Percentiles rank a stretch among this genome's conserved stretches.
phyloP scores from a whole-genome alignment of 2,113 vertebrate species.

The Carollia perspicillata region DNA sequence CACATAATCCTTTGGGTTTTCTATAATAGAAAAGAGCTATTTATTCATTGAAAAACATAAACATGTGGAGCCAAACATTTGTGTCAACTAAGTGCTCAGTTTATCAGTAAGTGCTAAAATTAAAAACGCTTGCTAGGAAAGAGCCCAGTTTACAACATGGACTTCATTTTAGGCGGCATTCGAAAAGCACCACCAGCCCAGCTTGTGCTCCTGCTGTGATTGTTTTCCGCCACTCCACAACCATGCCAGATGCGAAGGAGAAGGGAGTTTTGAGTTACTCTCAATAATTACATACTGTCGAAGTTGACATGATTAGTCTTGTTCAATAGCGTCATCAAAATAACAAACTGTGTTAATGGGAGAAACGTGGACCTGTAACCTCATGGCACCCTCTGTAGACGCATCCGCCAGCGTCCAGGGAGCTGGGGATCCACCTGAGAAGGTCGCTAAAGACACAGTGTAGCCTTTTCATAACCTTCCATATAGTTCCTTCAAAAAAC shows the following conservation, averaged over 20 bases:
- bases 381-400: neutral
- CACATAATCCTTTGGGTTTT: neutral
- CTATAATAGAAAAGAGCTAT: neutral
- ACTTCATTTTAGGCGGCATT: neutral
- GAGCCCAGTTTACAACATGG: neutral
- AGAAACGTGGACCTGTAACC: neutral
- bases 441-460: neutral
- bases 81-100: neutral
- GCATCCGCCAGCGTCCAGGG: neutral
- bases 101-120: neutral
- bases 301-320: neutral
- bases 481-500: neutral
- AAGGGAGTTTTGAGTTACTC: neutral
- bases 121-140: neutral
- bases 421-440: neutral
- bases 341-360: neutral
- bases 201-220: neutral
- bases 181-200: neutral
- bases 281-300: neutral
- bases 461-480: slow-evolving; percentile 11
- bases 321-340: neutral
- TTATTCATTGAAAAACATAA: neutral
- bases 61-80: neutral
- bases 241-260: neutral
- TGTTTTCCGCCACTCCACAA: neutral